Evolutionary conservation across 1,140 invertebrate genomes (phyloP), one percentile per base, ranked within the genome.

Genomic region (Leguminivora glycinivorella): DNA sequence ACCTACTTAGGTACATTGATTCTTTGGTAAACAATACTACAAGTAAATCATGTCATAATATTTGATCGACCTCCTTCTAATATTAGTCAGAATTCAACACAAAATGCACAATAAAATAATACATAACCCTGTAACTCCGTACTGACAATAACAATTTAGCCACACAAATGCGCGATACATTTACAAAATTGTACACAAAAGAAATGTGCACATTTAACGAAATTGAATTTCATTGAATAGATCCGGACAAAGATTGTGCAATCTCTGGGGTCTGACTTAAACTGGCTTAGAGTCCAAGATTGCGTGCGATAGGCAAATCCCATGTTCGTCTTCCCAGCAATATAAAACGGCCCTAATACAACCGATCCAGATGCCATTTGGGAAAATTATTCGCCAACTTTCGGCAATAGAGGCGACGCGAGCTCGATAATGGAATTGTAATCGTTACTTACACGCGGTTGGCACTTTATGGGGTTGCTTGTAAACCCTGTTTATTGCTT

Each of bases 181-280:
- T 63, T 63, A 34, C 26, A 63, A 63, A 63, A 63, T 63, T 63
- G 58, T 63, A 31, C 58, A 29, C 58, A 29, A 63, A 63, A 63
- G 58, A 63, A 63, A 34, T 63, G 29, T 63, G 26, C 25, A 63
- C 58, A 29, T 77, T 74, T 69, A 75, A 75, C 71, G 75, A 83
- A 83, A 84, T 84, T 80, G 81, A 83, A 84, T 81, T 83, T 80
- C 79, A 83, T 80, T 79, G 80, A 79, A 83, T 78, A 83, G 78
- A 84, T 82, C 72, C 78, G 74, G 75, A 82, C 79, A 79, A 78
- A 80, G 83, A 84, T 84, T 84, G 77, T 71, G 67, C 72, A 72
- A 78, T 77, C 77, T 77, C 77, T 58, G 74, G 75, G 73, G 75
- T 70, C 68, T 80, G 80, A 79, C 80, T 84, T 80, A 81, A 80